Evolutionary conservation across 2,888 invertebrate genomes (phyloP).

Genomic region (Uloborus plumipes): DNA sequence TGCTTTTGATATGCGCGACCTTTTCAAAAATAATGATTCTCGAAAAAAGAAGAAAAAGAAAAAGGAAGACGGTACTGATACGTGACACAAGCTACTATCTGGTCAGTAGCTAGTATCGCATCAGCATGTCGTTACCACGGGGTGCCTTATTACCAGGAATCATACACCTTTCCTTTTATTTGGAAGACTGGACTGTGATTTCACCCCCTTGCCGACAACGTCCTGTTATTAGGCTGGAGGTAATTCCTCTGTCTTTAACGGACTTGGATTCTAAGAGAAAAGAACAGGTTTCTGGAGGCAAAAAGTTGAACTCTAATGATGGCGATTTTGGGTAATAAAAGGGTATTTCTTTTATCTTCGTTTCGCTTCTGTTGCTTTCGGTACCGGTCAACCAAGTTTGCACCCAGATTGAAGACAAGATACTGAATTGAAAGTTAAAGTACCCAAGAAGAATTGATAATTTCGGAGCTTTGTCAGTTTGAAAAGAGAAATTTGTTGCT

Average conservation of each 20-base stretch:
- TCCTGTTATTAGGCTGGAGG: slow-evolving; percentile 44
- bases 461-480: too few species aligned
- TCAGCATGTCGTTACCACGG: background rate
- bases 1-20: slow-evolving; percentile 34
- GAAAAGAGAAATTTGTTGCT: too few species aligned
- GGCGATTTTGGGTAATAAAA: slow-evolving; percentile 17
- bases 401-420: too few species aligned
- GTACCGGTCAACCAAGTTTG: too few species aligned
- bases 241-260: slow-evolving; percentile 2
- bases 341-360: background rate
- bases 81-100: slow-evolving; percentile 49
- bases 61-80: slow-evolving; percentile 15
- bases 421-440: too few species aligned
- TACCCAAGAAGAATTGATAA: too few species aligned
- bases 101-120: background rate
- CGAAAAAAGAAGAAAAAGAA: slow-evolving; percentile 12
- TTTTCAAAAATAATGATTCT: slow-evolving; percentile 19
- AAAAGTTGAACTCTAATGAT: slow-evolving; percentile 39
- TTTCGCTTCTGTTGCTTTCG: too few species aligned
- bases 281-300: slow-evolving; percentile 28
- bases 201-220: slow-evolving; percentile 43
- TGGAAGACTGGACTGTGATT: slow-evolving; percentile 50
- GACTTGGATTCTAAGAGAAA: slow-evolving; percentile 6
- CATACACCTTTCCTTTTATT: slow-evolving; percentile 43
- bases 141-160: slow-evolving; percentile 16